Percentiles rank a stretch among this genome's conserved stretches.
These are phyloP conservation scores for Cylloceria caligata DNA, from an alignment of 2,888 invertebrate species.

Conservation along the genomic window DNA sequence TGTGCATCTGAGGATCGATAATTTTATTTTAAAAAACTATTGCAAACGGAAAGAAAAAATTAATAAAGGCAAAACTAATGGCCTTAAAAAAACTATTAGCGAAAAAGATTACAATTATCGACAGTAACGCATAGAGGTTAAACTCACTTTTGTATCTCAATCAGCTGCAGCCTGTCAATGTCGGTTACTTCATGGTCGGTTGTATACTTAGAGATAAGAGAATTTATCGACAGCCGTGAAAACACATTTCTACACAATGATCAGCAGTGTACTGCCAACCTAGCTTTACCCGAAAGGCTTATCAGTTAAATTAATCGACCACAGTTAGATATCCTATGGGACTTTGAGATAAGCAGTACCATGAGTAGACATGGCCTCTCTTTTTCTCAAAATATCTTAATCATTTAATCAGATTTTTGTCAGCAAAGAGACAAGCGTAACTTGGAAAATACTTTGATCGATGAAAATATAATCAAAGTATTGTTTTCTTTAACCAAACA, in stretches of 20 bases:
- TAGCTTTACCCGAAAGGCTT: conserved; percentile 68
- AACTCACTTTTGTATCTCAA: conserved; percentile 45
- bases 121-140: conserved; percentile 21
- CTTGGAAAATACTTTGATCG: no score
- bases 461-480: no score
- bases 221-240: conserved; percentile 37
- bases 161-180: conserved; percentile 10
- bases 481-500: not conserved
- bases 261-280: conserved; percentile 63
- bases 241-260: conserved; percentile 53
- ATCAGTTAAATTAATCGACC: conserved; percentile 9
- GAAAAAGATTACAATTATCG: not conserved
- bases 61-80: not conserved
- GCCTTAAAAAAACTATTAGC: no score
- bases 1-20: conserved; percentile 85
- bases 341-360: not conserved
- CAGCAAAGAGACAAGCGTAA: not conserved
- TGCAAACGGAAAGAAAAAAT: not conserved
- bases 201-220: conserved; percentile 68
- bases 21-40: conserved; percentile 1
- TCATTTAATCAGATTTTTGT: not conserved
- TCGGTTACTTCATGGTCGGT: conserved; percentile 45
- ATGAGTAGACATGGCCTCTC: no score
- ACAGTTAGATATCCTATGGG: not conserved
- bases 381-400: not conserved